Conservation (phyloP, 2,113 vertebrate genomes). For the Nansenia antarctica region DNA sequence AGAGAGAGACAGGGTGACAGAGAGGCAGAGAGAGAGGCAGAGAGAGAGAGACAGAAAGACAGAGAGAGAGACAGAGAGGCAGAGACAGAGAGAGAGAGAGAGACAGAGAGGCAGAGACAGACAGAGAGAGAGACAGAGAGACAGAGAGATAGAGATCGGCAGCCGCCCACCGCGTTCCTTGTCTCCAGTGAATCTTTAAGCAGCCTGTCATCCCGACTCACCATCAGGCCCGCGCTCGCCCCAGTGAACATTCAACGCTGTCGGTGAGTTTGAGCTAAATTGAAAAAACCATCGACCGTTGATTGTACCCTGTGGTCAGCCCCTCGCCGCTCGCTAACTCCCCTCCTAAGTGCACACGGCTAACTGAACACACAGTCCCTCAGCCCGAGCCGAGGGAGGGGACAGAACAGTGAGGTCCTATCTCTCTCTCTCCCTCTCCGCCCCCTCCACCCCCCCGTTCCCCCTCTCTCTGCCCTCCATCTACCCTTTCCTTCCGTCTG, state of each 20-base stretch:
- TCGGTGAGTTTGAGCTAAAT: constrained; percentile 97
- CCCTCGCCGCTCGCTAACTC: constrained; percentile 27
- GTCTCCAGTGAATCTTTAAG: constrained; percentile 46
- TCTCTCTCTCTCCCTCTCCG: neutral
- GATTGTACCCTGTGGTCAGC: constrained; percentile 97
- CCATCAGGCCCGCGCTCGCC: constrained; percentile 76
- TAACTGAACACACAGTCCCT: neutral
- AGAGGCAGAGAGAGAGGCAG: neutral
- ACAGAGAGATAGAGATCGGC: neutral
- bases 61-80: constrained; percentile 5
- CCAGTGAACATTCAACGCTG: constrained; percentile 98
- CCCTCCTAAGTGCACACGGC: constrained; percentile 6
- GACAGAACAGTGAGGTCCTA: neutral
- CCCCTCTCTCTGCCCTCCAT: neutral
- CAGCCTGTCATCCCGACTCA: constrained; percentile 59
- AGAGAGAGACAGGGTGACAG: neutral
- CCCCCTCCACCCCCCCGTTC: neutral
- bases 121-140: constrained; percentile 12
- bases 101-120: neutral
- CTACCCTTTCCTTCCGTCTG: neutral
- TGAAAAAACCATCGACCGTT: constrained; percentile 99
- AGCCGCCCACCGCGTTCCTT: neutral
- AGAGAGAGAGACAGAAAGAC: neutral
- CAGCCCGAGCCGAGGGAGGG: neutral
- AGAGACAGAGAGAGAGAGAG: neutral